Conservation (phyloP, 2,797 vertebrate species). For the Dendrocincla tyrannina region DNA sequence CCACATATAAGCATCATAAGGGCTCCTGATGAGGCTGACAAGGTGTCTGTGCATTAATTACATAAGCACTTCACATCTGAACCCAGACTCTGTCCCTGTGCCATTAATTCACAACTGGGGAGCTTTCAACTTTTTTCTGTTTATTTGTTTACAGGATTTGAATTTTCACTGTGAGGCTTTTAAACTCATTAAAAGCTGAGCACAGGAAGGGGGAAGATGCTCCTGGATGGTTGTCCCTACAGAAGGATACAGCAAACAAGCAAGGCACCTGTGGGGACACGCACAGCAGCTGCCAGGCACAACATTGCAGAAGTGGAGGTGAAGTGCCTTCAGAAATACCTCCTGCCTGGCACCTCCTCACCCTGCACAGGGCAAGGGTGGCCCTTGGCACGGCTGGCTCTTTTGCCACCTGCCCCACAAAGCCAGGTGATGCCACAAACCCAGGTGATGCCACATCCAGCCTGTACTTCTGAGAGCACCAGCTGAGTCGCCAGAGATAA, state of each 20-base stretch:
- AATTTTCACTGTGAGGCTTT: not conserved
- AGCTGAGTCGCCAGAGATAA: not conserved
- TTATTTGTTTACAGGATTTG: not conserved
- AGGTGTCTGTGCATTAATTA: not conserved
- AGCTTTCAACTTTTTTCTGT: not conserved
- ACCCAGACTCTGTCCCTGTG: not conserved
- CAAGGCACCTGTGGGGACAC: not conserved
- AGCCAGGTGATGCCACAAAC: not conserved
- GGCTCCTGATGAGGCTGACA: not conserved
- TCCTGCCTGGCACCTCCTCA: not conserved
- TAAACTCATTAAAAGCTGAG: not conserved
- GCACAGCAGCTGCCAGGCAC: not conserved
- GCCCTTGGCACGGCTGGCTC: not conserved
- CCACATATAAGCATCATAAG: not conserved
- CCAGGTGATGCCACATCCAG: not conserved
- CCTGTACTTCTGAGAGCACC: not conserved
- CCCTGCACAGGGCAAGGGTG: not conserved
- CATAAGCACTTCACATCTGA: not conserved
- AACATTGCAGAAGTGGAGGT: not conserved
- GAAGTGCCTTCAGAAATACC: not conserved
- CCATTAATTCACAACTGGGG: accelerated
- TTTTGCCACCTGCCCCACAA: not conserved
- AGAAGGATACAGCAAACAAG: not conserved
- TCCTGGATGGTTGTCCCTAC: not conserved
- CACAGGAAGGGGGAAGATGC: not conserved